Evolutionary conservation across 2,888 invertebrate species (phyloP), one percentile per base, ranked within the genome.

Genomic region (Drosophila cognata): DNA sequence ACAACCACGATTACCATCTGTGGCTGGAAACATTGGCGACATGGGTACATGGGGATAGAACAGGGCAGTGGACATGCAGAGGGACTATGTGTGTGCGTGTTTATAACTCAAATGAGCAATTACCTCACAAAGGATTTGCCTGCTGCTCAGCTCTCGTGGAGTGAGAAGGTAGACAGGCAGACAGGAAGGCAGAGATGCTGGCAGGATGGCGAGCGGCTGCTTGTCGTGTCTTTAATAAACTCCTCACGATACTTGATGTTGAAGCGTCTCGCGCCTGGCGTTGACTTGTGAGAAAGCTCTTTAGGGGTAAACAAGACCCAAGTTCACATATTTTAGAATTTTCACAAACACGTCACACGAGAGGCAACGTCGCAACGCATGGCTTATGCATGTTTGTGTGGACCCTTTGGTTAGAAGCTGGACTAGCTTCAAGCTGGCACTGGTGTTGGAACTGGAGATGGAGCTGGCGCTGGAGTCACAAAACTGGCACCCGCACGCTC

Each of bases 101-200:
- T 87, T 87, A 87, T 87, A 89, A 82, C 86, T 84, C 84, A 87
- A 87, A 87, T 87, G 86, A 87, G 88, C 88, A 87, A 87, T 87
- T 87, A 89, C 87, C 88, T 87, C 79, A 63, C 84, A 70, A 73
- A 81, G 79, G 79, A 89, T 87, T 84, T 81, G 70, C 61, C 29
- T 41, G 58, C 65, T 46, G 58, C 46, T 46, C 25, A 46, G 46
- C 46, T 16, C 46, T 25, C 46, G 46, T 43, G 41, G 36, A 29
- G 31, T 13, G 48, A 56, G 50, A 25, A 46, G 13, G 38, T n/a
- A 25, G 46, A 25, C 62, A 48, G 61, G 36, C 48, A 41, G 41
- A 52, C 53, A 25, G 62, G 75, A 63, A 36, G 51, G 52, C 25
- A 55, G 35, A 46, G 28, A 43, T 35, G n/a, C 28, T 29, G 35